These are phyloP conservation scores for Atherix ibis DNA, from an alignment of 2,888 invertebrate genomes.

Conservation along the genomic window DNA sequence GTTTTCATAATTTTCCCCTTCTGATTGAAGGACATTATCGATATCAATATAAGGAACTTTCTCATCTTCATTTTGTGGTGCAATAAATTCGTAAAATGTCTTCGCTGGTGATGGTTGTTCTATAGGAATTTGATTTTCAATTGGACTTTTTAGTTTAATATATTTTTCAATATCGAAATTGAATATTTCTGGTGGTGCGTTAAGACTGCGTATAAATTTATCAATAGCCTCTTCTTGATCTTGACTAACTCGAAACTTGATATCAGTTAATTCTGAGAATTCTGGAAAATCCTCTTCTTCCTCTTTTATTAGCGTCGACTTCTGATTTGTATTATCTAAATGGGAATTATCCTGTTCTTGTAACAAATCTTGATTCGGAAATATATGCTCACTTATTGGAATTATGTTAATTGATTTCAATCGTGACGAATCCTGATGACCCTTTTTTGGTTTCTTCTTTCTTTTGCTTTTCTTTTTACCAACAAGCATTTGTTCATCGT, in stretches of 20 bases:
- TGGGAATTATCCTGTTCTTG: too few species aligned
- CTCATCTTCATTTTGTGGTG: constrained; percentile 11
- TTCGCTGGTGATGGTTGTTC: constrained; percentile 8
- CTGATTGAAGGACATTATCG: not conserved
- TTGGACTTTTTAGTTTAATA: constrained; percentile 9
- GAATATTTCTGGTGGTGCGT: constrained; percentile 15
- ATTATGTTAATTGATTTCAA: constrained; percentile 7
- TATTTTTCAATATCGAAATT: constrained; percentile 15
- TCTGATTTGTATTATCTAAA: too few species aligned
- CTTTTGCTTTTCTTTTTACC: too few species aligned
- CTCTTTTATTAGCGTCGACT: constrained; percentile 7
- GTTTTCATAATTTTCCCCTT: constrained; percentile 1
- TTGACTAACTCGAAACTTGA: constrained; percentile 13
- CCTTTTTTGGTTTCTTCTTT: too few species aligned
- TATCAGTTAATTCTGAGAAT: constrained; percentile 12
- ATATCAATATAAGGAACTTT: constrained; percentile 9
- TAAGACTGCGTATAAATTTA: constrained; percentile 14
- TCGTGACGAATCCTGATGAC: too few species aligned
- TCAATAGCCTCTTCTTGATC: constrained; percentile 14
- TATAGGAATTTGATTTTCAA: constrained; percentile 5
- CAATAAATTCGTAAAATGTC: constrained; percentile 13
- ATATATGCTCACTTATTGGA: constrained; percentile 5
- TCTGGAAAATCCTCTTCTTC: constrained; percentile 1
- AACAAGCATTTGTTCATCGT: too few species aligned
- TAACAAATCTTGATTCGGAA: constrained; percentile 2